Evolutionary conservation across 2,797 vertebrate genomes (phyloP).

Genomic region (Trachurus trachurus): DNA sequence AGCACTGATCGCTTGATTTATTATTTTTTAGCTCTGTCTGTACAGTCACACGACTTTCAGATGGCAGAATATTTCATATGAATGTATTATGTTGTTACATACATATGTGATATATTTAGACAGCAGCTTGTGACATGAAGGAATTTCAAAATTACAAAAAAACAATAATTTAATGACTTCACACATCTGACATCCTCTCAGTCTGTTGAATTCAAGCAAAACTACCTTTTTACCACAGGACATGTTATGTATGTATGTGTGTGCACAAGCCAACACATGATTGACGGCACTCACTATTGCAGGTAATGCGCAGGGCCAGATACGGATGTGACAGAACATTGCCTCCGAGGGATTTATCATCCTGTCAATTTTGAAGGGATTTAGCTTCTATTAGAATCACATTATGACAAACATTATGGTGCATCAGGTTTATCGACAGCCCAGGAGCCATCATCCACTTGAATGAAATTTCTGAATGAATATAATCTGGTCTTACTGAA

Average conservation of each 20-base stretch:
- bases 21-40: constrained; percentile 1
- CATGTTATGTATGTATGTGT: not conserved
- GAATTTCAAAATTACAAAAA: too few relatives aligned
- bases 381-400: constrained; percentile 38
- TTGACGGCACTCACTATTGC: constrained; percentile 40
- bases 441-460: not conserved
- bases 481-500: constrained; percentile 31
- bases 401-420: constrained; percentile 14
- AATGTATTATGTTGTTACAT: too few relatives aligned
- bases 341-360: constrained; percentile 53
- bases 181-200: too few relatives aligned
- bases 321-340: constrained; percentile 22
- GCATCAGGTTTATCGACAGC: constrained; percentile 35
- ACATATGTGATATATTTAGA: too few relatives aligned
- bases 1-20: constrained; percentile 12
- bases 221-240: constrained; percentile 14
- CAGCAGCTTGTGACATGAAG: too few relatives aligned
- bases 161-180: too few relatives aligned
- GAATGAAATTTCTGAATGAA: constrained; percentile 3
- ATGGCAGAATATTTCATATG: too few relatives aligned
- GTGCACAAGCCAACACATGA: constrained; percentile 20
- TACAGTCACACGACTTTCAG: not conserved
- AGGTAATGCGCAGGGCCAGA: constrained; percentile 39
- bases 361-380: constrained; percentile 48
- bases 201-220: constrained; percentile 22